Evolutionary conservation across 2,888 invertebrate species (phyloP).

Genomic region (Ypsolopha sequella): DNA sequence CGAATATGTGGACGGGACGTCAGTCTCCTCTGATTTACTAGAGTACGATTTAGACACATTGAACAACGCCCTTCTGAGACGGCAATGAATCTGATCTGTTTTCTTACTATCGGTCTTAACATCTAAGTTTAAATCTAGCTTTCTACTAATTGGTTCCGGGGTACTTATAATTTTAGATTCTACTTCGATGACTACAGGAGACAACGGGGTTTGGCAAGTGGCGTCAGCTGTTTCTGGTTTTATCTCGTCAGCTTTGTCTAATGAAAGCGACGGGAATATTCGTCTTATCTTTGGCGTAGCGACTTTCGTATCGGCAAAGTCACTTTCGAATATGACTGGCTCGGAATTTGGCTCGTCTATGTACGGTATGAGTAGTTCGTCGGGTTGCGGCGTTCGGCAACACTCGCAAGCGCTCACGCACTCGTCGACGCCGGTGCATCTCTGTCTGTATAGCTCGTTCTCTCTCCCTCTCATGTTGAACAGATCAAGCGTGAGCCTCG

Average conservation of each 20-base stretch:
- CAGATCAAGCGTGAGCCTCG: constrained; percentile 47
- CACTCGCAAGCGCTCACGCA: constrained; percentile 61
- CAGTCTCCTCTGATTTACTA: constrained; percentile 43
- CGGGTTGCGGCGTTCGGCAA: constrained; percentile 58
- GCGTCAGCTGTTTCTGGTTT: constrained; percentile 47
- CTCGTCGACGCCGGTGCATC: constrained; percentile 49
- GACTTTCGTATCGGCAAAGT: constrained; percentile 31
- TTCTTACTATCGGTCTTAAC: constrained; percentile 33
- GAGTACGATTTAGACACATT: constrained; percentile 45
- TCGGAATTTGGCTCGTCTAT: constrained; percentile 60
- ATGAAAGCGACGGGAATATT: constrained; percentile 53
- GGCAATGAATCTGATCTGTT: constrained; percentile 39
- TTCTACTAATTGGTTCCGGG: constrained; percentile 14
- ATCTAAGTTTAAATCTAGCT: constrained; percentile 36
- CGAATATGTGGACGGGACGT: constrained; percentile 41
- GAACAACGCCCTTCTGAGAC: constrained; percentile 41
- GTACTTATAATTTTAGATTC: not conserved
- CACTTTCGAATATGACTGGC: constrained; percentile 57
- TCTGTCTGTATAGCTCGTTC: constrained; percentile 28
- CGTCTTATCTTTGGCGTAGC: constrained; percentile 52
- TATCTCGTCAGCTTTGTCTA: constrained; percentile 43
- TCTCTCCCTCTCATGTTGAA: constrained; percentile 32
- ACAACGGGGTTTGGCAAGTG: constrained; percentile 45
- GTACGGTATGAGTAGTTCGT: constrained; percentile 49
- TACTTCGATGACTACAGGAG: constrained; percentile 23